Evolutionary conservation across 1,140 invertebrate genomes (phyloP).

Genomic region (Drosophila saltans): DNA sequence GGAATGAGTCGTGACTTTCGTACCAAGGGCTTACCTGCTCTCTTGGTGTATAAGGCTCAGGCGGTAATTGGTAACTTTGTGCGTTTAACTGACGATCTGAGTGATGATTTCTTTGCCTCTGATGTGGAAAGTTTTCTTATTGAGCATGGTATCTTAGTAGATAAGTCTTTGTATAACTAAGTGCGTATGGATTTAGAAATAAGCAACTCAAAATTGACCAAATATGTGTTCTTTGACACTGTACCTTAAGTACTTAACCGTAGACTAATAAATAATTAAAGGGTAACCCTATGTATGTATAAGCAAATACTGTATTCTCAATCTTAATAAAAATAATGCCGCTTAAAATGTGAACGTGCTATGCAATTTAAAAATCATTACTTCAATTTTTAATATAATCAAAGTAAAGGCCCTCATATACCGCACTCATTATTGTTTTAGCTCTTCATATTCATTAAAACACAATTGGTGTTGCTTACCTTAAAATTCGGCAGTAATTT

Average conservation of each 20-base stretch:
- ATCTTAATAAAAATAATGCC: too few relatives aligned
- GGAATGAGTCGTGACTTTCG: constrained; percentile 93
- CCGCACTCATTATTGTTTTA: too few relatives aligned
- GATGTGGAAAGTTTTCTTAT: constrained; percentile 96
- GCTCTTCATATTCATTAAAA: too few relatives aligned
- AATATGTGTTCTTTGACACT: constrained; percentile 62
- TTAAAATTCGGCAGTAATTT: too few relatives aligned
- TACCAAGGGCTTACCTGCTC: constrained; percentile 93
- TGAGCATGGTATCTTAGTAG: constrained; percentile 91
- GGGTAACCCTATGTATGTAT: neutral
- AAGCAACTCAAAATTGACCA: constrained; percentile 41
- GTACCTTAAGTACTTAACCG: constrained; percentile 37
- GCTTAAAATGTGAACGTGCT: too few relatives aligned
- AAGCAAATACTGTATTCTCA: neutral
- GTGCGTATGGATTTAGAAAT: neutral
- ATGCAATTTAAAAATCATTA: too few relatives aligned
- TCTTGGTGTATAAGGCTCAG: constrained; percentile 95
- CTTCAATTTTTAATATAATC: too few relatives aligned
- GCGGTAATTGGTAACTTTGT: constrained; percentile 97
- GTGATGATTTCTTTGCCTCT: constrained; percentile 94
- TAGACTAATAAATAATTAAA: neutral
- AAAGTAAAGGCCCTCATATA: too few relatives aligned
- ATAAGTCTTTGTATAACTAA: constrained; percentile 84
- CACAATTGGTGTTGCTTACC: too few relatives aligned
- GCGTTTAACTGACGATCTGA: constrained; percentile 92